These are phyloP conservation scores for Clarias gariepinus DNA, from an alignment of 2,113 vertebrate species.

Conservation along the genomic window DNA sequence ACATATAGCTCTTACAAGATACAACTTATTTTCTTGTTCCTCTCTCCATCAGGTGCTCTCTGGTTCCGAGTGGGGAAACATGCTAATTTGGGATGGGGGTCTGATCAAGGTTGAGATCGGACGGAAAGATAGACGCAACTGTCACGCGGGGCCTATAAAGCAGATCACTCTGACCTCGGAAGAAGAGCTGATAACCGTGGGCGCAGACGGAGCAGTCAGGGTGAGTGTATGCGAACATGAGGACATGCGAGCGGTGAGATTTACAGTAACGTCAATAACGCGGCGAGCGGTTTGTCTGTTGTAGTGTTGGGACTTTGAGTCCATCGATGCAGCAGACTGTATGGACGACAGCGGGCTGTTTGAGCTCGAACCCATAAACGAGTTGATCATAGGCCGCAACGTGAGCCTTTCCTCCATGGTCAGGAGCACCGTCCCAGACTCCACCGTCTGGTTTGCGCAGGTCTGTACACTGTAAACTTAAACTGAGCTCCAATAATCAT, in stretches of 20 bases:
- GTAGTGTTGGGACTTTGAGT: constrained; percentile 90
- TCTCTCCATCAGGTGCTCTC: constrained; percentile 81
- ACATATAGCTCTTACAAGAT: background rate
- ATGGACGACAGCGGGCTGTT: constrained; percentile 72
- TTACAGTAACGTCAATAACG: background rate
- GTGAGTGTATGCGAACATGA: constrained; percentile 64
- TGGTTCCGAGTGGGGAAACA: constrained; percentile 92
- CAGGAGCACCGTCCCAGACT: constrained; percentile 71
- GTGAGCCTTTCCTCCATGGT: constrained; percentile 83
- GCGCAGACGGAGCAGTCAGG: constrained; percentile 84
- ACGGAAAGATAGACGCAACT: constrained; percentile 67
- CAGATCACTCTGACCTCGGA: constrained; percentile 83
- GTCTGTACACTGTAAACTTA: constrained; percentile 71
- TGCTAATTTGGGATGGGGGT: constrained; percentile 90
- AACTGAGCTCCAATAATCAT: no score
- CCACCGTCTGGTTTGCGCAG: constrained; percentile 90
- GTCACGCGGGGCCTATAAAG: constrained; percentile 81
- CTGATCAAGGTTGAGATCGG: constrained; percentile 89
- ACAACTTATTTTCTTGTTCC: background rate
- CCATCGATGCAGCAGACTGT: constrained; percentile 78
- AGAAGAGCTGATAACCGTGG: constrained; percentile 84
- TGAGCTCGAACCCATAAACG: constrained; percentile 88
- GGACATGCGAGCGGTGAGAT: background rate
- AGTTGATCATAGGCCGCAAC: constrained; percentile 80
- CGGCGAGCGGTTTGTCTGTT: background rate